A percentile compares a stretch with the other conserved stretches of the same genome.
phyloP scores from a whole-genome alignment of 2,113 vertebrate species.

The Gobio gobio region DNA sequence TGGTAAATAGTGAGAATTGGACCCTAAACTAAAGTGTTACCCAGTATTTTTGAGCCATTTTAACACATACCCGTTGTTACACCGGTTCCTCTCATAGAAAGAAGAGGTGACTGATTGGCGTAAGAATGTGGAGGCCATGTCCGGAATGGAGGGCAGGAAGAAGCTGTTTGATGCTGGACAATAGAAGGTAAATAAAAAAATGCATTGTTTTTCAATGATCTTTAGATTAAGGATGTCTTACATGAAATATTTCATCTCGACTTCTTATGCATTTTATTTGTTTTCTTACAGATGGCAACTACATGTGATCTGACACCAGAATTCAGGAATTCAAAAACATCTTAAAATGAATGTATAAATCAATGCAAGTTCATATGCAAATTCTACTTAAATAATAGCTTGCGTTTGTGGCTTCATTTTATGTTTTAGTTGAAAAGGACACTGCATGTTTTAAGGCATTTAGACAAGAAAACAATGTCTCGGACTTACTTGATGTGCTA shows the following conservation, averaged over 20 bases:
- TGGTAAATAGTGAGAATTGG: too few species aligned
- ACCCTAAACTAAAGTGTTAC: too few species aligned
- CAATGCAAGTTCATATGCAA: background rate
- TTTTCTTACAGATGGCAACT: conserved; percentile 1
- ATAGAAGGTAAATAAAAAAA: conserved; percentile 28
- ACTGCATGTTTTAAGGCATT: background rate
- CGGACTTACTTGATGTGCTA: background rate
- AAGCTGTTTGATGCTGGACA: conserved; percentile 68
- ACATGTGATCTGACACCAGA: background rate
- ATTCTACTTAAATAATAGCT: background rate
- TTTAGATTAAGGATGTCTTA: background rate
- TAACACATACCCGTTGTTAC: background rate
- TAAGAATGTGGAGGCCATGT: conserved; percentile 74
- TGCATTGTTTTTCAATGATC: background rate
- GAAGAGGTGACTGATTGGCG: conserved; percentile 73
- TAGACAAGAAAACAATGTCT: background rate
- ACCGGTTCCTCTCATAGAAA: conserved; percentile 48
- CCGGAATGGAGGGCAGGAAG: conserved; percentile 74
- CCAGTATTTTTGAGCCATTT: background rate
- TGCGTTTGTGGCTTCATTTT: background rate
- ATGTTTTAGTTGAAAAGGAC: background rate
- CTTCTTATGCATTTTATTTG: background rate
- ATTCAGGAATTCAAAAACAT: background rate
- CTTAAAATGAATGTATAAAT: background rate
- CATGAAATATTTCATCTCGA: background rate